Conservation (phyloP, 2,113 vertebrate genomes). For the Gasterosteus aculeatus region DNA sequence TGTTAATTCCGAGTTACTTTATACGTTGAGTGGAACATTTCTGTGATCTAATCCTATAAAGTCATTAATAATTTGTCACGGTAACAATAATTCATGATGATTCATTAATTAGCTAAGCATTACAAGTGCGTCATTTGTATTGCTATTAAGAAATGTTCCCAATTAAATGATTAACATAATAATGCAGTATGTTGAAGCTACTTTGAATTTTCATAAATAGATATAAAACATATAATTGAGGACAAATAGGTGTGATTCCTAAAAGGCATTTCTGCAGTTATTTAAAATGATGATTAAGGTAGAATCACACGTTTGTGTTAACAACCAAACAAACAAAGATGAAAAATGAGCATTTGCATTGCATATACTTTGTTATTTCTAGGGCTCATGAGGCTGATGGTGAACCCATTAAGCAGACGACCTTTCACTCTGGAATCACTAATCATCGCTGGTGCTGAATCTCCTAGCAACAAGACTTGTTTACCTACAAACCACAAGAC, state of each 20-base stretch:
- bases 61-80: neutral
- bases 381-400: neutral
- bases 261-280: neutral
- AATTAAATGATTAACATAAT: neutral
- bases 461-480: conserved; percentile 69
- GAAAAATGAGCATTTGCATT: neutral
- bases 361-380: neutral
- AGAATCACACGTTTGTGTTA: neutral
- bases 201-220: neutral
- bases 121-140: neutral
- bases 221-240: neutral
- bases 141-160: neutral
- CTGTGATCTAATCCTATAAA: neutral
- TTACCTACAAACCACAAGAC: conserved; percentile 39
- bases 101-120: neutral
- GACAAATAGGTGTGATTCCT: neutral
- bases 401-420: neutral
- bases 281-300: neutral
- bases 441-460: conserved; percentile 25
- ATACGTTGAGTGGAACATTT: neutral
- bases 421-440: conserved; percentile 18
- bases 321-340: neutral
- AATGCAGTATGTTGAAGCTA: neutral
- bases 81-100: neutral
- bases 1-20: neutral